Evolutionary conservation across 2,888 invertebrate genomes (phyloP).

Genomic region (Caenorhabditis zanzibari): DNA sequence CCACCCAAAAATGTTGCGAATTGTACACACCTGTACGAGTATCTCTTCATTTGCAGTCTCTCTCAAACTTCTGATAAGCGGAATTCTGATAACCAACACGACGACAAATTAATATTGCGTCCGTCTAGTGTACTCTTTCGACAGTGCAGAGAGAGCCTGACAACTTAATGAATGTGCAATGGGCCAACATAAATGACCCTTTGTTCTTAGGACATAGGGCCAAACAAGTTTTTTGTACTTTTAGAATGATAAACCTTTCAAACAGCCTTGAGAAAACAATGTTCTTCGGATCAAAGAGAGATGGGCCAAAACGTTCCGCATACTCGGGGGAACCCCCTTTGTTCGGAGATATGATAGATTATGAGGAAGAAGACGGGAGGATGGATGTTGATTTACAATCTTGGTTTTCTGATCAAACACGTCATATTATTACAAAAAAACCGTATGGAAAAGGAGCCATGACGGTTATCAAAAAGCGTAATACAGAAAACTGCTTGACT

Average conservation of each 20-base stretch:
- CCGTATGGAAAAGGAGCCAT: slow-evolving; percentile 24
- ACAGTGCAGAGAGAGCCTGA: background rate
- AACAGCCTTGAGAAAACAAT: background rate
- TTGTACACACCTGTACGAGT: slow-evolving; percentile 36
- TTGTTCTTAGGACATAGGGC: slow-evolving; percentile 34
- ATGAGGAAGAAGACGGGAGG: background rate
- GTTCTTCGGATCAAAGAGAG: background rate
- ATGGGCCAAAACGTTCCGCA: background rate
- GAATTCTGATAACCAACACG: slow-evolving; percentile 49
- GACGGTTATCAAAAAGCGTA: slow-evolving; percentile 25
- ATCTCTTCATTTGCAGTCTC: slow-evolving; percentile 9
- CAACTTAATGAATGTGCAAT: slow-evolving; percentile 9
- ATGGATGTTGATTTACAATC: slow-evolving; percentile 34
- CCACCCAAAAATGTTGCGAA: slow-evolving; percentile 59
- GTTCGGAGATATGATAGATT: slow-evolving; percentile 36
- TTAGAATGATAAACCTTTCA: slow-evolving; percentile 19
- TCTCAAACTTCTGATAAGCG: slow-evolving; percentile 6
- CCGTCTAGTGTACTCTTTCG: slow-evolving; percentile 1
- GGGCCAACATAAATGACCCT: slow-evolving; percentile 27
- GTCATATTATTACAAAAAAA: slow-evolving; percentile 2
- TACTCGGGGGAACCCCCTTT: slow-evolving; percentile 1
- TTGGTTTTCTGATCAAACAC: slow-evolving; percentile 43
- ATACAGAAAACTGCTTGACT: slow-evolving; percentile 8
- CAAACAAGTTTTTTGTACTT: slow-evolving; percentile 48
- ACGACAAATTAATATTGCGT: slow-evolving; percentile 17